Evolutionary conservation across 37 sponge, comb jelly and placozoan genomes (phyloP).

Genomic region (Cliona cf. orientalis): DNA sequence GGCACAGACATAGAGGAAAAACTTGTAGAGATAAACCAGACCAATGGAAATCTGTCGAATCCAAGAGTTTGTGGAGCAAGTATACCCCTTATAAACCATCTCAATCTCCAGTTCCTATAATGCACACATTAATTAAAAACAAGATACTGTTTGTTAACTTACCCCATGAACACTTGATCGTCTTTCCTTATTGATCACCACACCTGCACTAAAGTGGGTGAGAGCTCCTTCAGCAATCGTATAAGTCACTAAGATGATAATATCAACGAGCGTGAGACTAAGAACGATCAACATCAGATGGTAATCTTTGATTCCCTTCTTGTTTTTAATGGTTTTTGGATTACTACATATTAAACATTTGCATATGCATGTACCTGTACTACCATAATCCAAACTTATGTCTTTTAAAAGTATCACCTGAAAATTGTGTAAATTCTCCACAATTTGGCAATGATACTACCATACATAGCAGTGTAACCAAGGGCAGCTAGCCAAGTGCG

Average conservation of each 20-base stretch:
- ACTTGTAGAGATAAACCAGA: too few relatives aligned
- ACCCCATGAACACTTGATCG: neutral
- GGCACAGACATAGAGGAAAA: too few relatives aligned
- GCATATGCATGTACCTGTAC: too few relatives aligned
- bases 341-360: neutral
- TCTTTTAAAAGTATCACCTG: neutral
- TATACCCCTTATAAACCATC: too few relatives aligned
- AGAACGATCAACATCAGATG: constrained; percentile 4
- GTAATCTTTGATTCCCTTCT: constrained; percentile 6
- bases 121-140: too few relatives aligned
- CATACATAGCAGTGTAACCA: constrained; percentile 7
- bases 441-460: constrained; percentile 19
- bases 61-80: too few relatives aligned
- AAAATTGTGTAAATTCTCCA: constrained; percentile 13
- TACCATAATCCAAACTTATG: neutral
- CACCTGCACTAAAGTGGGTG: neutral
- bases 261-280: neutral
- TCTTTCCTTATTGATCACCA: neutral
- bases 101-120: too few relatives aligned
- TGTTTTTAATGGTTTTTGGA: neutral
- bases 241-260: neutral
- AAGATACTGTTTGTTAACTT: too few relatives aligned
- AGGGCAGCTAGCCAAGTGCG: neutral
- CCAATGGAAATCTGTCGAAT: too few relatives aligned
- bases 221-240: neutral